These are phyloP conservation scores for Chionodraco myersi DNA, from an alignment of 2,113 vertebrate genomes.

Conservation along the genomic window DNA sequence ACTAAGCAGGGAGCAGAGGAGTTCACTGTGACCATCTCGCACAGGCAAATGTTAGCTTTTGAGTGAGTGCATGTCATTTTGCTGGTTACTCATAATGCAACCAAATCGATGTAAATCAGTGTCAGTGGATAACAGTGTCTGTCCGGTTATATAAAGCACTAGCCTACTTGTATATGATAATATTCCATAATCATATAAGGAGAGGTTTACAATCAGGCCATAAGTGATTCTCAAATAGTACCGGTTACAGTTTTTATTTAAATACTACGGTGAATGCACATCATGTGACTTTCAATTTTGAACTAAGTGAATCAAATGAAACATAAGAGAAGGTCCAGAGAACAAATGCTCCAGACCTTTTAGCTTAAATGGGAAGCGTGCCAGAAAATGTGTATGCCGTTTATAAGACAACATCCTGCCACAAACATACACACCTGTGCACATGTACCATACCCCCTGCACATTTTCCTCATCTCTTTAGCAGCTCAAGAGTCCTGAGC, in stretches of 20 bases:
- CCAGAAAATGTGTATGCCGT: neutral
- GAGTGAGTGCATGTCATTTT: neutral
- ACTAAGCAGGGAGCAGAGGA: constrained; percentile 31
- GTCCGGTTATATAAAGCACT: constrained; percentile 15
- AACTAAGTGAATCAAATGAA: neutral
- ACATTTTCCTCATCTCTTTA: constrained; percentile 1
- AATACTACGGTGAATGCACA: neutral
- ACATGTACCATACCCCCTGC: neutral
- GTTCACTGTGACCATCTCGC: constrained; percentile 30
- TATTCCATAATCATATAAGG: neutral
- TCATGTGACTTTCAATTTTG: neutral
- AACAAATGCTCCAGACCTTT: neutral
- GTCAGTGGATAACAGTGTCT: constrained; percentile 24
- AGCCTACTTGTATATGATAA: constrained; percentile 35
- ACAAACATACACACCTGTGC: neutral
- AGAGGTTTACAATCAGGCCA: neutral
- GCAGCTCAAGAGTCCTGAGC: constrained; percentile 39
- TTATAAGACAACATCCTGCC: neutral
- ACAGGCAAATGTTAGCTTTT: constrained; percentile 10
- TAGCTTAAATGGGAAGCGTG: neutral
- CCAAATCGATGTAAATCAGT: neutral
- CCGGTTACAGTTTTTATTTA: neutral
- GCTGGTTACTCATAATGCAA: neutral
- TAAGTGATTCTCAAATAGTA: neutral
- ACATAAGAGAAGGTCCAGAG: neutral